phyloP scores from a whole-genome alignment of 2,113 vertebrate genomes.

The Diphyllodes magnificus region DNA sequence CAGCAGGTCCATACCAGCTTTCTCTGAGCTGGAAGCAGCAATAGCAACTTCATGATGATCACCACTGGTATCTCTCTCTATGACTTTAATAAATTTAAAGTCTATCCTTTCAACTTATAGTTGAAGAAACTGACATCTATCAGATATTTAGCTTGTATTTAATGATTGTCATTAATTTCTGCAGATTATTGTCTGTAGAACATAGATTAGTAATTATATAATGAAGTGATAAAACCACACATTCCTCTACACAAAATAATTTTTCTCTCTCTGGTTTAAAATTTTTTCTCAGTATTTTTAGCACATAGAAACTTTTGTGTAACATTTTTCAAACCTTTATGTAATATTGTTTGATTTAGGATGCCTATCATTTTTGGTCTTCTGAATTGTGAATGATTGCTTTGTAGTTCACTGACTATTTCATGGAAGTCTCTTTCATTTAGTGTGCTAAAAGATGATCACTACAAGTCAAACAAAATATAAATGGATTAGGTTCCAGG shows the following conservation, averaged over 20 bases:
- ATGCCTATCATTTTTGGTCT: background rate
- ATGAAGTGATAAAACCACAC: background rate
- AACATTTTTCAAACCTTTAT: background rate
- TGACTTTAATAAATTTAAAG: background rate
- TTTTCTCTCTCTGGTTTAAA: background rate
- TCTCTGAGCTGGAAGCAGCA: background rate
- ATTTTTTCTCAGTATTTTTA: background rate
- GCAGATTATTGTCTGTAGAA: background rate
- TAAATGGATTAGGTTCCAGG: background rate
- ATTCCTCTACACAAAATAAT: background rate
- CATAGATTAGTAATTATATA: background rate
- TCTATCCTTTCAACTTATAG: background rate
- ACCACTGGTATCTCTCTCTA: background rate
- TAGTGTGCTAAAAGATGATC: background rate
- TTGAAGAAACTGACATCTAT: background rate
- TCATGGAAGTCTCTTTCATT: background rate
- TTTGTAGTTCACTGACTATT: background rate
- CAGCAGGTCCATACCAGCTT: background rate
- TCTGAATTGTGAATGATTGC: background rate
- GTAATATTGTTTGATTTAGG: background rate
- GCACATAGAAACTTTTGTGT: background rate
- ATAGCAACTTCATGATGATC: background rate
- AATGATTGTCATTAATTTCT: background rate
- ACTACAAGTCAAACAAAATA: background rate
- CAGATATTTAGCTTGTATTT: background rate